These are phyloP conservation scores for Gyrodactylus salaris DNA, from an alignment of 1,140 invertebrate species.

Conservation along the genomic window DNA sequence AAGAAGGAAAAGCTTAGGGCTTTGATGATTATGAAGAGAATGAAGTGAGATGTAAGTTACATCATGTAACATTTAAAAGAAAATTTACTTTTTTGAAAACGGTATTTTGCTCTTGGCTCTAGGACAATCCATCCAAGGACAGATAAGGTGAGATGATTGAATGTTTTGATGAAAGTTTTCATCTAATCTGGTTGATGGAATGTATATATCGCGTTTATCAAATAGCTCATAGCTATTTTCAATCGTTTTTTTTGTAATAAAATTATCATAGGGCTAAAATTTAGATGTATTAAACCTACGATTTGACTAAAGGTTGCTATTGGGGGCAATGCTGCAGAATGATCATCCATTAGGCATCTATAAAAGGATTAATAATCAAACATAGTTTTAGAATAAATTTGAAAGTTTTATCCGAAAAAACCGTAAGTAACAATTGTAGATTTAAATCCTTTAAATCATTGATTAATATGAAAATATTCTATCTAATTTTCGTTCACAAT, in stretches of 20 bases:
- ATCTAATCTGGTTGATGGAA: background rate
- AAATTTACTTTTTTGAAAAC: background rate
- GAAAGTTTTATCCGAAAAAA: no score
- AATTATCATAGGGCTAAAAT: background rate
- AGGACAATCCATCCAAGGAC: background rate
- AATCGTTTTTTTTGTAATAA: background rate
- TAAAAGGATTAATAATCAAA: no score
- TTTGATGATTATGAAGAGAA: no score
- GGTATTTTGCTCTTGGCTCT: background rate
- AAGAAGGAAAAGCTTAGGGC: no score
- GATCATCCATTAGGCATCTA: no score
- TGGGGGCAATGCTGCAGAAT: background rate
- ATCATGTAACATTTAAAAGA: no score
- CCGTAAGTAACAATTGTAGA: no score
- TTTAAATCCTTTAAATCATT: no score
- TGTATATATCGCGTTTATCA: background rate
- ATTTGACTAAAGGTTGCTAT: background rate
- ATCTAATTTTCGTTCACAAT: no score
- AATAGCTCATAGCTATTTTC: background rate
- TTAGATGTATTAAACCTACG: background rate
- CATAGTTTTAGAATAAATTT: no score
- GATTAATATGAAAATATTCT: no score
- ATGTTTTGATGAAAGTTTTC: background rate
- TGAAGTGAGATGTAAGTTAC: no score
- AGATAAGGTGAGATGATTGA: background rate